Percentiles rank a stretch among this genome's conserved stretches.
phyloP scores from a whole-genome alignment of 2,113 vertebrate species.

The Nyctibius bracteatus region DNA sequence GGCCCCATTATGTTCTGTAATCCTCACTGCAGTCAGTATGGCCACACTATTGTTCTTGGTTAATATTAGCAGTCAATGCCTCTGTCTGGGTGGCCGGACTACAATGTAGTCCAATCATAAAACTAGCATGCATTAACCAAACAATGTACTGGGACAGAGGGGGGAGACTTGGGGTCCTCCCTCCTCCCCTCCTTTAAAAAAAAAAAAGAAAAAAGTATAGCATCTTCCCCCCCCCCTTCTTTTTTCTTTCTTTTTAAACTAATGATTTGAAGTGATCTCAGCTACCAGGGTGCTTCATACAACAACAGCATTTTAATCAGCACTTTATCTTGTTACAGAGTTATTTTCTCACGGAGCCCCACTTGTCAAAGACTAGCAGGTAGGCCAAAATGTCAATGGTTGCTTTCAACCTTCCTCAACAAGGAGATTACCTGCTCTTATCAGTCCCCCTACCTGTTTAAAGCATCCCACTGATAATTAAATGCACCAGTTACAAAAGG shows the following conservation, averaged over 20 bases:
- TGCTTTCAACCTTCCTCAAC: constrained; percentile 64
- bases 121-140: constrained; percentile 54
- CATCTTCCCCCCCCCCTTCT: neutral
- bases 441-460: constrained; percentile 83
- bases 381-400: constrained; percentile 64
- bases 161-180: neutral
- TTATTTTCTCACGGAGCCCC: constrained; percentile 69
- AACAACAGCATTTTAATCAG: constrained; percentile 28
- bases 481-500: constrained; percentile 92
- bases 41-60: constrained; percentile 86
- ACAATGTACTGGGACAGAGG: neutral
- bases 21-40: constrained; percentile 88
- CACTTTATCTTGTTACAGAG: constrained; percentile 56
- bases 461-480: constrained; percentile 88
- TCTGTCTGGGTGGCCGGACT: constrained; percentile 81
- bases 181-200: neutral
- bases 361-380: constrained; percentile 57
- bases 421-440: constrained; percentile 72
- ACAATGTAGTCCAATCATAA: constrained; percentile 62
- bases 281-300: neutral
- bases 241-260: neutral
- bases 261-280: constrained; percentile 33
- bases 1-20: constrained; percentile 91
- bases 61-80: constrained; percentile 81
- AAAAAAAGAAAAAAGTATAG: neutral